Evolutionary conservation across 64 coral and sea anemone genomes (phyloP).

Genomic region (Orbicella faveolata): DNA sequence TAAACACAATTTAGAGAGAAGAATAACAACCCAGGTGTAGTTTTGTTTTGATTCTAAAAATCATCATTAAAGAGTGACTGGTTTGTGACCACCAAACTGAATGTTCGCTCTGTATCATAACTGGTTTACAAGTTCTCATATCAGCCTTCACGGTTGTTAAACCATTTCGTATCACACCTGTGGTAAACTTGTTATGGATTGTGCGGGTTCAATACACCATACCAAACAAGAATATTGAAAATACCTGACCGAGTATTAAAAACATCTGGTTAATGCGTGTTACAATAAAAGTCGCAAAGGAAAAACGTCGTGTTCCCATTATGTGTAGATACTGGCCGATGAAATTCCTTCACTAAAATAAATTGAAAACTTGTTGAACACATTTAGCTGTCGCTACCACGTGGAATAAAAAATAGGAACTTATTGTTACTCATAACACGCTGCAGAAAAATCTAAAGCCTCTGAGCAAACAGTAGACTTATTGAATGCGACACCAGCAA

Average conservation of each 20-base stretch:
- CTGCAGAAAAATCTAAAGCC: not conserved
- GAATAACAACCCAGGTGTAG: too few relatives aligned
- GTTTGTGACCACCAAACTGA: too few relatives aligned
- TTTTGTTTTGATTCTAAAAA: not conserved
- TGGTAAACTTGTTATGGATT: constrained; percentile 2
- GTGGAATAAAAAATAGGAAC: not conserved
- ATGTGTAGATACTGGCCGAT: too few relatives aligned
- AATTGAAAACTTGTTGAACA: not conserved
- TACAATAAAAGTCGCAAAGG: not conserved
- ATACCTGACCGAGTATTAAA: not conserved
- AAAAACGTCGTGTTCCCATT: too few relatives aligned
- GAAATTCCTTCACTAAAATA: too few relatives aligned
- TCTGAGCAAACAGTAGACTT: not conserved
- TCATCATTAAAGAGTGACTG: too few relatives aligned
- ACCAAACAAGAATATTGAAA: not conserved
- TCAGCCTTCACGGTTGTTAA: not conserved
- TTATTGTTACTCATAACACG: not conserved
- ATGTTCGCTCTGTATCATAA: not conserved
- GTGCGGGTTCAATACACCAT: not conserved
- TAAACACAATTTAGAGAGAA: not conserved
- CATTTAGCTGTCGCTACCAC: not conserved
- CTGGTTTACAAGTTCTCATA: not conserved
- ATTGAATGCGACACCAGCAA: not conserved
- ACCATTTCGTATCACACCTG: not conserved
- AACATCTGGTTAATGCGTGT: not conserved